Percentiles rank a stretch among this genome's conserved stretches.
phyloP scores from a whole-genome alignment of 2,888 invertebrate species.

The Clepsis dumicolana region DNA sequence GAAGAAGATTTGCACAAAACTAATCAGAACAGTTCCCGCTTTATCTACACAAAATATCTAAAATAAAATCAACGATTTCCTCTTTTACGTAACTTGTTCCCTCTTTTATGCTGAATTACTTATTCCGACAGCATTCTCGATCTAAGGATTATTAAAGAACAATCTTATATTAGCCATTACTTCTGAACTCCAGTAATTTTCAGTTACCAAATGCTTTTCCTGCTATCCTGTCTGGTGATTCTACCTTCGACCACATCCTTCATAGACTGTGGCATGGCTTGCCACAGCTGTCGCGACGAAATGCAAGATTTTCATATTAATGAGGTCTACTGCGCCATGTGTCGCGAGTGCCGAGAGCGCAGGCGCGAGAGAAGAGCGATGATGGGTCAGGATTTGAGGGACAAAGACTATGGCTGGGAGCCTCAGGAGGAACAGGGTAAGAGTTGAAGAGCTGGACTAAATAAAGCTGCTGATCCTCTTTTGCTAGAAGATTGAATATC shows the following conservation, averaged over 20 bases:
- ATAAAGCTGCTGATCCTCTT: not conserved
- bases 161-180: too few species aligned
- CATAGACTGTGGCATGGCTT: conserved; percentile 67
- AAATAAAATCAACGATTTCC: too few species aligned
- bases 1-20: too few species aligned
- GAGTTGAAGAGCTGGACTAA: not conserved
- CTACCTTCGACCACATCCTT: conserved; percentile 10
- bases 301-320: conserved; percentile 54
- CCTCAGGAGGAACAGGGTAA: not conserved
- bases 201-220: conserved; percentile 9
- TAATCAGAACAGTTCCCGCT: too few species aligned
- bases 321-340: conserved; percentile 76
- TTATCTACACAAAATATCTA: too few species aligned
- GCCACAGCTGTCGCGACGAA: conserved; percentile 59
- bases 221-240: not conserved
- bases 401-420: conserved; percentile 10
- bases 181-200: too few species aligned
- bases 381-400: not conserved
- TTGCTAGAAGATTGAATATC: too few species aligned
- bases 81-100: too few species aligned
- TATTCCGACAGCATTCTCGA: too few species aligned
- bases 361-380: conserved; percentile 52
- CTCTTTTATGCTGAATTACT: too few species aligned
- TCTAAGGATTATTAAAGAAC: too few species aligned
- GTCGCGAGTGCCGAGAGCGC: conserved; percentile 67